These are phyloP conservation scores for Hemitrygon akajei DNA, from an alignment of 2,797 vertebrate species.

Conservation along the genomic window DNA sequence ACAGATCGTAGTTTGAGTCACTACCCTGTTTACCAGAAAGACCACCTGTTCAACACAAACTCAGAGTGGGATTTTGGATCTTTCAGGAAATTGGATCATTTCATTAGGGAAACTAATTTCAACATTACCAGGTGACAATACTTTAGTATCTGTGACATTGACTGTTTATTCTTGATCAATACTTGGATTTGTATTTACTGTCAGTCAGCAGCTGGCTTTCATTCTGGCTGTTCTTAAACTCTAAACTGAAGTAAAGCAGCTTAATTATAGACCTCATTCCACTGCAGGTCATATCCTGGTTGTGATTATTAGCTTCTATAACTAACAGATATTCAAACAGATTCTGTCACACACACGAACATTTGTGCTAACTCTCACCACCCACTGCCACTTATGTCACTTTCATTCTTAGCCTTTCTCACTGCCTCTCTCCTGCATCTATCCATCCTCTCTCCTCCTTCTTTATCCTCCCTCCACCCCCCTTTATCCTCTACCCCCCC, in stretches of 20 bases:
- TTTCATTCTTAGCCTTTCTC: no score
- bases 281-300: not conserved
- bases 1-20: slow-evolving; percentile 74
- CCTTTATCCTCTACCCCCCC: no score
- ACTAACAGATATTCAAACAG: no score
- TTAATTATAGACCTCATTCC: not conserved
- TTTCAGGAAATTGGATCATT: slow-evolving; percentile 71
- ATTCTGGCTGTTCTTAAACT: not conserved
- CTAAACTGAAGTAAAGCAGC: not conserved
- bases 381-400: no score
- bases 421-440: no score
- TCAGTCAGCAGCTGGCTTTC: not conserved
- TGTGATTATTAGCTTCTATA: no score
- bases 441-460: no score
- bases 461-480: no score
- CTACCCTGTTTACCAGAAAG: slow-evolving; percentile 82
- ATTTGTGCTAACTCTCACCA: no score
- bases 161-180: not conserved
- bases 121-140: slow-evolving; percentile 67
- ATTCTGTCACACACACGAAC: no score
- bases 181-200: not conserved
- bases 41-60: slow-evolving; percentile 85
- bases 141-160: not conserved
- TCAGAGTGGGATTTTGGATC: slow-evolving; percentile 82
- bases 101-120: slow-evolving; percentile 72